Evolutionary conservation across 1,140 invertebrate species (phyloP).

Genomic region (Leptinotarsa undecemlineata): DNA sequence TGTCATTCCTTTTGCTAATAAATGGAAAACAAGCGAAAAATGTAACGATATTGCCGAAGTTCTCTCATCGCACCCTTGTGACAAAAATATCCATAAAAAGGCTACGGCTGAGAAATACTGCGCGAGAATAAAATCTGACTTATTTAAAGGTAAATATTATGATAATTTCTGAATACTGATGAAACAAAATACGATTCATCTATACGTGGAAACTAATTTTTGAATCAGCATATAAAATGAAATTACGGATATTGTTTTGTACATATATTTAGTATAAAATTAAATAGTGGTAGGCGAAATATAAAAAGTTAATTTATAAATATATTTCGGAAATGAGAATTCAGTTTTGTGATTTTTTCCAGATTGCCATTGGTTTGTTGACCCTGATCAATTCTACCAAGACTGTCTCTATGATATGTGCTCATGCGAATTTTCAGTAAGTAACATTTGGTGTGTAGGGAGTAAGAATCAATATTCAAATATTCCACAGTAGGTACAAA

Average conservation of each 20-base stretch:
- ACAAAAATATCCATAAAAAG: slow-evolving; percentile 70
- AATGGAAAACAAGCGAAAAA: slow-evolving; percentile 81
- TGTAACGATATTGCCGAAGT: slow-evolving; percentile 65
- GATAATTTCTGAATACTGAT: slow-evolving; percentile 9
- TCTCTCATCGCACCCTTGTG: slow-evolving; percentile 69
- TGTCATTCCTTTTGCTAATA: slow-evolving; percentile 78
- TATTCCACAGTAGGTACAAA: no score
- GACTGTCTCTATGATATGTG: slow-evolving; percentile 88
- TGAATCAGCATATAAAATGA: no score
- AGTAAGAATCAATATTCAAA: no score
- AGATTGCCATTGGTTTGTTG: slow-evolving; percentile 63
- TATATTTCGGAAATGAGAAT: background rate
- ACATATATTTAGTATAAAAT: no score
- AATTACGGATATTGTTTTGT: no score
- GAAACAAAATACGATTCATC: background rate
- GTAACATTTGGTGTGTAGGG: background rate
- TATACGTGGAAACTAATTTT: no score
- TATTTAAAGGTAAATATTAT: slow-evolving; percentile 63
- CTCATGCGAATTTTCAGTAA: slow-evolving; percentile 67
- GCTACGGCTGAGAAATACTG: slow-evolving; percentile 71
- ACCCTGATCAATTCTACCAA: slow-evolving; percentile 75
- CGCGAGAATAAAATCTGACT: slow-evolving; percentile 66
- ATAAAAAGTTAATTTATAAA: no score
- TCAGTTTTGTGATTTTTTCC: slow-evolving; percentile 22
- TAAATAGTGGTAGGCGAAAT: no score